Base-by-base conservation (phyloP, 2,888 invertebrate species). In the Chironomus riparius region DNA sequence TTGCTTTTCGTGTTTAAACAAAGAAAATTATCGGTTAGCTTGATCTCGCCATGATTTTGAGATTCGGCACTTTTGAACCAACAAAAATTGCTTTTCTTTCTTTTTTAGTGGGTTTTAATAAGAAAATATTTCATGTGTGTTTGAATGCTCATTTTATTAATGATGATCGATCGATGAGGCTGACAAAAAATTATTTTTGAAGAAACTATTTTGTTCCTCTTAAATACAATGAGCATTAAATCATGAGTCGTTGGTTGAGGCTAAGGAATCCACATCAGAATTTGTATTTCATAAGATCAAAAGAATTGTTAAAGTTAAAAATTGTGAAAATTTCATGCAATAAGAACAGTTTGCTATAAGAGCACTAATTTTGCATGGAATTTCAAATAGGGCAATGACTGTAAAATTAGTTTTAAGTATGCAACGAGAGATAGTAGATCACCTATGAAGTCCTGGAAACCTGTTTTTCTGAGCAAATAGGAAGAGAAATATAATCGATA, bases 81-180 rank as follows among this genome's bases (percentile, higher is more conserved):
- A 61, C 28, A 22, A 73, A 18, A 73, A 73, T 68, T 74, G 68
- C 68, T 74, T 61, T 74, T 68, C 48, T 74, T 74, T 74, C 74
- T 74, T 74, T 73, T 74, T 74, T 74, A 74, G 74, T 74, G 74
- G 68, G 68, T 38, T 68, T 74, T 73, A 73, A 65, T 56, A 61
- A 68, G 62, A 74, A 38, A 68, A 68, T 15, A 18, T 24, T 22
- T 71, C 56, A 71, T 62, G 62, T 71, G 56, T 56, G 56, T 56
- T 18, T n/a, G 21, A 24, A 65, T 24, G 21, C 24, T 21, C 21
- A 65, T 65, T 65, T 65, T 21, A 22, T 65, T 24, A 13, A 65
- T 65, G 65, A 28, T 24, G 22, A 24, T 24, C n/a, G n/a, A 28
- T 38, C 38, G 38, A 38, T 38, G 38, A 38, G 10, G 38, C 38